A percentile compares a stretch with the other conserved stretches of the same genome.
Evolutionary conservation across 2,888 invertebrate species (phyloP).

Genomic region (Eilema sororculum): DNA sequence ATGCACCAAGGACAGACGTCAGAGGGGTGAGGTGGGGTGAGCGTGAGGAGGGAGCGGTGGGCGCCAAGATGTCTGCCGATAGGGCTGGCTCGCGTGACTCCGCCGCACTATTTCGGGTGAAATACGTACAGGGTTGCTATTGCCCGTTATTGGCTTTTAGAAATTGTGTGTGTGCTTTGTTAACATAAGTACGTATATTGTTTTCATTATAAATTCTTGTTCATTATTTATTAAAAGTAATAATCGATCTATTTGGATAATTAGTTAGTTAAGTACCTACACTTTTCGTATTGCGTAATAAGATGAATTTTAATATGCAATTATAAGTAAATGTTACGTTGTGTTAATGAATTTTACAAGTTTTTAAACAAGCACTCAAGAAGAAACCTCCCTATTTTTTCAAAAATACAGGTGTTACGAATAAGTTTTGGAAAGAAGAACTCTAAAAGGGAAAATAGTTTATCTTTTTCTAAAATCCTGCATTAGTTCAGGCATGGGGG

Average conservation of each 20-base stretch:
- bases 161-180: slow-evolving; percentile 20
- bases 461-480: no score
- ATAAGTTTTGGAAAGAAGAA: no score
- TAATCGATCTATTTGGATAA: background rate
- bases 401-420: no score
- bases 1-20: slow-evolving; percentile 59
- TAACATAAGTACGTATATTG: background rate
- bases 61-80: slow-evolving; percentile 76
- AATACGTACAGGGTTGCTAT: slow-evolving; percentile 56
- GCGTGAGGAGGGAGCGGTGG: slow-evolving; percentile 41
- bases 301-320: background rate
- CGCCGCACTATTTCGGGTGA: slow-evolving; percentile 55
- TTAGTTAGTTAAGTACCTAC: background rate
- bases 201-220: background rate
- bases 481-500: no score
- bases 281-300: background rate
- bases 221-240: background rate
- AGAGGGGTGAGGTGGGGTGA: slow-evolving; percentile 40
- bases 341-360: no score
- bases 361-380: no score
- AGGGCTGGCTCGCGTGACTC: slow-evolving; percentile 69
- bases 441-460: no score
- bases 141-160: slow-evolving; percentile 50
- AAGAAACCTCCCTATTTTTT: no score
- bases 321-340: no score